These are phyloP conservation scores for Brachyopa scutellaris DNA, from an alignment of 2,888 invertebrate species.

Conservation along the genomic window DNA sequence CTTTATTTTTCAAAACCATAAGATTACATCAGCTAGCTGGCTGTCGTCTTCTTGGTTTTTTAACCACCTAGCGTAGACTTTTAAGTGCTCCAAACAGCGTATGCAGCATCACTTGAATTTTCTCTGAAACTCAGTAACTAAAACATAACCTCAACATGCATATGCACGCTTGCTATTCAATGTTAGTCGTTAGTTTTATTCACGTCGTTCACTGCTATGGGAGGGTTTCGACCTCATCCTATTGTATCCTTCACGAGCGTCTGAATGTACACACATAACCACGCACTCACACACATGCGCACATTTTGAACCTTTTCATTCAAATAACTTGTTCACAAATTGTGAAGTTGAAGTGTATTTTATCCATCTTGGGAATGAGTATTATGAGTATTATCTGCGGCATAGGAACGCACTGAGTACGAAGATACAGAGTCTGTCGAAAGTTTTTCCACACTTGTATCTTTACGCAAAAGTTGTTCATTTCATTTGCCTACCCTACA, in stretches of 20 bases:
- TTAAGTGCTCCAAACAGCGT: neutral
- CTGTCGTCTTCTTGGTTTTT: conserved; percentile 15
- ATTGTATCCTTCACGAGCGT: conserved; percentile 2
- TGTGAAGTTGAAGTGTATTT: conserved; percentile 19
- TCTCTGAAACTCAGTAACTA: neutral
- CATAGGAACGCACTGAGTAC: neutral
- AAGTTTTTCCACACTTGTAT: neutral
- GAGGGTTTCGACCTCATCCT: neutral
- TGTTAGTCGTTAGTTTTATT: conserved; percentile 14
- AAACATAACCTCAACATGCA: conserved; percentile 15
- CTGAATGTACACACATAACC: conserved; percentile 8
- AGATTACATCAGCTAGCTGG: conserved; percentile 16
- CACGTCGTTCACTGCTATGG: conserved; percentile 3
- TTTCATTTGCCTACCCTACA: too few species aligned
- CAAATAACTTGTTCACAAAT: conserved; percentile 20
- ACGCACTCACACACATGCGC: neutral
- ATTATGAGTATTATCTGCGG: neutral
- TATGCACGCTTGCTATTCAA: neutral
- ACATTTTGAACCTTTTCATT: neutral
- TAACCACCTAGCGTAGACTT: neutral
- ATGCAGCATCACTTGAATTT: conserved; percentile 24
- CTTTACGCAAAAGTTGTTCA: too few species aligned
- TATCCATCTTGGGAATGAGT: neutral
- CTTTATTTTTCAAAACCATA: neutral
- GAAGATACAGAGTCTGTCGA: neutral